Conservation (phyloP, 2,888 invertebrate species). For the Eupelmus urozonus region DNA sequence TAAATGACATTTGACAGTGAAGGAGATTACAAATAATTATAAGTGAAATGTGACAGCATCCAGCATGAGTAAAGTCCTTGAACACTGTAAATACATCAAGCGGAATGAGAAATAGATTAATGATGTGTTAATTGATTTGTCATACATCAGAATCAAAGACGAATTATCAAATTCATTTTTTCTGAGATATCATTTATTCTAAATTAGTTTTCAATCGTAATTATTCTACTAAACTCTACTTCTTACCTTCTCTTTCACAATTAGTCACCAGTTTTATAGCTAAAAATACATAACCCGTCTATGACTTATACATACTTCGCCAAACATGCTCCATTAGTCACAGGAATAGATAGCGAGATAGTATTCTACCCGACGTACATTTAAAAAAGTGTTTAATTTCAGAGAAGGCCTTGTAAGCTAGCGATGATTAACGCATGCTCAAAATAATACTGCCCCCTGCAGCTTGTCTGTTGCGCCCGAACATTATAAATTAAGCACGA, state of each 20-base stretch:
- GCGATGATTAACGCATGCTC: conserved; percentile 43
- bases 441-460: conserved; percentile 32
- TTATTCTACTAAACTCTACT: background rate
- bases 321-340: conserved; percentile 33
- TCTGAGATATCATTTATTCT: background rate
- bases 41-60: too few species aligned
- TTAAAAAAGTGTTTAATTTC: conserved; percentile 56
- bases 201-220: conserved; percentile 5
- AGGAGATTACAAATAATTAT: too few species aligned
- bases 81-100: too few species aligned
- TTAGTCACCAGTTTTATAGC: conserved; percentile 6
- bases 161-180: conserved; percentile 9
- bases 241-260: background rate
- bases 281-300: conserved; percentile 11
- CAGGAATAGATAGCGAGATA: conserved; percentile 43
- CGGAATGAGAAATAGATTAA: too few species aligned
- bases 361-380: background rate
- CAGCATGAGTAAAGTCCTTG: too few species aligned
- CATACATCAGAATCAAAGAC: too few species aligned
- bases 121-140: too few species aligned
- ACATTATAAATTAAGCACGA: conserved; percentile 48
- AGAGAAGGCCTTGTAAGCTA: conserved; percentile 11
- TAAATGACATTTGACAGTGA: too few species aligned
- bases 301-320: background rate
- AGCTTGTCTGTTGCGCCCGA: background rate